Percentiles rank a stretch among this genome's conserved stretches.
Conservation (phyloP, 2,888 invertebrate species). For the Pristionchus mayeri region DNA sequence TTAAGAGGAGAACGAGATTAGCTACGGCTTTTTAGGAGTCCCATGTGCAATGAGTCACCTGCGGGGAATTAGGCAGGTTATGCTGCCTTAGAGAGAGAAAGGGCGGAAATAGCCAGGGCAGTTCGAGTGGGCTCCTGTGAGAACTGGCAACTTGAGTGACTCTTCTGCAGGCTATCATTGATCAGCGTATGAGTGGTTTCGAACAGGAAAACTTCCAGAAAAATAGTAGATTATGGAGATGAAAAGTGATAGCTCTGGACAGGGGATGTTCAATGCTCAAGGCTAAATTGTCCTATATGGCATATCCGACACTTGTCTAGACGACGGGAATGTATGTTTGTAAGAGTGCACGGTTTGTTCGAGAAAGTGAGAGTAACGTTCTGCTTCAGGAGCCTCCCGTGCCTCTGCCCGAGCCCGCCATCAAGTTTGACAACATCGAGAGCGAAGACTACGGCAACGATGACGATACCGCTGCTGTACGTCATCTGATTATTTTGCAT, state of each 20-base stretch:
- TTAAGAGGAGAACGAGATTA: not conserved
- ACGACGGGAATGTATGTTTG: not conserved
- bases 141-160: not conserved
- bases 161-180: not conserved
- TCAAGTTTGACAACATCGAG: slow-evolving; percentile 71
- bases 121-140: not conserved
- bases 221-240: no score
- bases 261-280: no score
- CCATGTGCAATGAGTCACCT: not conserved
- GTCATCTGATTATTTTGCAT: no score
- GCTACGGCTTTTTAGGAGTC: not conserved
- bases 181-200: not conserved
- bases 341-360: not conserved
- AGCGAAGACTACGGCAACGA: slow-evolving; percentile 69
- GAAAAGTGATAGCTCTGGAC: no score
- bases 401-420: slow-evolving; percentile 63
- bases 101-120: slow-evolving; percentile 10
- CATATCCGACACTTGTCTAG: not conserved
- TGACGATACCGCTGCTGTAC: slow-evolving; percentile 60
- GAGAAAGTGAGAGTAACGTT: not conserved
- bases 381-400: not conserved
- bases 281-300: no score
- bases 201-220: no score
- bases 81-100: not conserved
- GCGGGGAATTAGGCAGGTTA: slow-evolving; percentile 12